These are phyloP conservation scores for Gorsachius magnificus DNA, from an alignment of 2,797 vertebrate genomes.

Conservation along the genomic window DNA sequence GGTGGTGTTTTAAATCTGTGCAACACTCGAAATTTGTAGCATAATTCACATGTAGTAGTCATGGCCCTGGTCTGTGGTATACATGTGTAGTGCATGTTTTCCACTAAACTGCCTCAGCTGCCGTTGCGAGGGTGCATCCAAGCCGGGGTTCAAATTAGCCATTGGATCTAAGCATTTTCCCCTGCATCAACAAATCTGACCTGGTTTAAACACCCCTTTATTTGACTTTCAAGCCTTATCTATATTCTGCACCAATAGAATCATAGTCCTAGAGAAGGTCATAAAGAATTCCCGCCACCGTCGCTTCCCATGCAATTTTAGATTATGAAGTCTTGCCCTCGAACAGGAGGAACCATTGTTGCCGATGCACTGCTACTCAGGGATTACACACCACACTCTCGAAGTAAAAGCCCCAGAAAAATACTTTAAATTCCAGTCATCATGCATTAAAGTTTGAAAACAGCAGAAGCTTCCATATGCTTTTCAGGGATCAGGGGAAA, in stretches of 20 bases:
- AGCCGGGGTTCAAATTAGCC: neutral
- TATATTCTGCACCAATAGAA: neutral
- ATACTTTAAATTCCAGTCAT: constrained; percentile 41
- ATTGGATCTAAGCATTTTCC: neutral
- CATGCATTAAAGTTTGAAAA: constrained; percentile 9
- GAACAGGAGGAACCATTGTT: neutral
- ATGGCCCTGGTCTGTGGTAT: neutral
- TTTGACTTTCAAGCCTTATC: neutral
- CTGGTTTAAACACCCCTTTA: neutral
- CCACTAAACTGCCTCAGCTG: neutral
- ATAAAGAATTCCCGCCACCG: neutral
- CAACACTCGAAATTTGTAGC: neutral
- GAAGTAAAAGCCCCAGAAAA: constrained; percentile 15
- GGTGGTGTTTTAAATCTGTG: neutral
- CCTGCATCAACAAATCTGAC: neutral
- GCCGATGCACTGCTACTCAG: neutral
- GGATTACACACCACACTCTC: neutral
- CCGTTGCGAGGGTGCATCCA: neutral
- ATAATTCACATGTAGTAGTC: neutral
- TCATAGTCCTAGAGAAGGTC: neutral
- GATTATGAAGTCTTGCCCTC: neutral
- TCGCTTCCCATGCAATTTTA: neutral
- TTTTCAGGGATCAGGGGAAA: constrained; percentile 34
- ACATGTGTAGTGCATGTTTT: neutral
- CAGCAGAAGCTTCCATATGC: constrained; percentile 18